Conservation (phyloP, 2,888 invertebrate species). For the Eupelmus urozonus region DNA sequence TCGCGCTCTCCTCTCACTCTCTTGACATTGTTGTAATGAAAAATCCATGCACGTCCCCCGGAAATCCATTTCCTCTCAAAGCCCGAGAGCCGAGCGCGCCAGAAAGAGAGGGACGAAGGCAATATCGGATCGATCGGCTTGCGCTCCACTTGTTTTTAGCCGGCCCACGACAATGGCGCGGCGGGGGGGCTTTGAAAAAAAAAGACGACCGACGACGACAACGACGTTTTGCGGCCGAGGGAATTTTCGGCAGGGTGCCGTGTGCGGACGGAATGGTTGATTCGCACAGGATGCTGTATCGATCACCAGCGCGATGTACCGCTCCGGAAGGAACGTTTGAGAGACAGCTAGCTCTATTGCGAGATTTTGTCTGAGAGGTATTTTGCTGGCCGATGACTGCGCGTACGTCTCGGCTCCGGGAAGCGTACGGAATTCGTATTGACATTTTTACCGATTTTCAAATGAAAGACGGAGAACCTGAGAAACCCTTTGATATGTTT, state of each 20-base stretch:
- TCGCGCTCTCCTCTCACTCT: neutral
- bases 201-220: neutral
- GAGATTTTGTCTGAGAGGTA: too few relatives aligned
- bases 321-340: too few relatives aligned
- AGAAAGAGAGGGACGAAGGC: neutral
- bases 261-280: neutral
- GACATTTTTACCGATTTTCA: too few relatives aligned
- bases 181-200: neutral
- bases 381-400: too few relatives aligned
- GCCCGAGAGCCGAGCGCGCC: neutral
- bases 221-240: conserved; percentile 9
- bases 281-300: neutral
- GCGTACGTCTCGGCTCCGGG: too few relatives aligned
- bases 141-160: neutral
- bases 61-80: conserved; percentile 35
- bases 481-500: too few relatives aligned
- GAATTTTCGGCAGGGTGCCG: neutral
- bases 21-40: conserved; percentile 27
- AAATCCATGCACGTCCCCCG: conserved; percentile 34
- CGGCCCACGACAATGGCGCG: too few relatives aligned
- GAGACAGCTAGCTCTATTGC: too few relatives aligned
- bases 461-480: too few relatives aligned
- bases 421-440: too few relatives aligned
- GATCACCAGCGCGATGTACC: conserved; percentile 9
- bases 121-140: neutral